Evolutionary conservation across 2,113 vertebrate species (phyloP).

Genomic region (Struthidea cinerea): DNA sequence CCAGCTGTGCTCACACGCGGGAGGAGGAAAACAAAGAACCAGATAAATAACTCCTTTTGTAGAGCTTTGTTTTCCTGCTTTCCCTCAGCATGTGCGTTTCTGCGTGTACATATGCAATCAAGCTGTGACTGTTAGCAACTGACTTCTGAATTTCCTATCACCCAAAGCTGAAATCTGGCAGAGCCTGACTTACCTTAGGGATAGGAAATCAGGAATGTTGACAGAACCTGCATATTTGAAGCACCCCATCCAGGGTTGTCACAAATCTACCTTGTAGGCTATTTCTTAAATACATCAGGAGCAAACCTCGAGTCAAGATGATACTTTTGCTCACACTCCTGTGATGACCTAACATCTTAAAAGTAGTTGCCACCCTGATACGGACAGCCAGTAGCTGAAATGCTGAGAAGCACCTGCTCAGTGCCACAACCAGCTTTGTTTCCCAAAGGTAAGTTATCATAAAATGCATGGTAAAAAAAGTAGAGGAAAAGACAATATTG

Average conservation of each 20-base stretch:
- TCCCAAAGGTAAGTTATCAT: not conserved
- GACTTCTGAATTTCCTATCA: not conserved
- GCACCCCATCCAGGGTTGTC: not conserved
- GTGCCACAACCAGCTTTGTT: not conserved
- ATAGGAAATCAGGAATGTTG: not conserved
- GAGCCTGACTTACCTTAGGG: not conserved
- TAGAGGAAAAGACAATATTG: not conserved
- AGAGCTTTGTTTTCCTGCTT: not conserved
- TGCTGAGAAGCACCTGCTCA: not conserved
- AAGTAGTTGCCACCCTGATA: not conserved
- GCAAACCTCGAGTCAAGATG: not conserved
- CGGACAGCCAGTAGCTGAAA: not conserved
- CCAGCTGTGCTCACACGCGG: not conserved
- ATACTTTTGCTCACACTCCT: not conserved
- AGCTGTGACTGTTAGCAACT: not conserved
- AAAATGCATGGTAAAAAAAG: not conserved
- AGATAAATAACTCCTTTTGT: slow-evolving; percentile 4
- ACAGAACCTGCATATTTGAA: not conserved
- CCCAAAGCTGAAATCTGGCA: not conserved
- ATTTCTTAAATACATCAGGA: not conserved
- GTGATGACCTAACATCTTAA: not conserved
- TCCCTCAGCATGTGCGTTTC: not conserved
- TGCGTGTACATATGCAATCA: not conserved
- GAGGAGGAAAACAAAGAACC: not conserved
- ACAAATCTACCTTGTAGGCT: not conserved